A percentile compares a stretch with the other conserved stretches of the same genome.
These are phyloP conservation scores for Chaenogobius annularis DNA, from an alignment of 2,113 vertebrate genomes.

Conservation along the genomic window DNA sequence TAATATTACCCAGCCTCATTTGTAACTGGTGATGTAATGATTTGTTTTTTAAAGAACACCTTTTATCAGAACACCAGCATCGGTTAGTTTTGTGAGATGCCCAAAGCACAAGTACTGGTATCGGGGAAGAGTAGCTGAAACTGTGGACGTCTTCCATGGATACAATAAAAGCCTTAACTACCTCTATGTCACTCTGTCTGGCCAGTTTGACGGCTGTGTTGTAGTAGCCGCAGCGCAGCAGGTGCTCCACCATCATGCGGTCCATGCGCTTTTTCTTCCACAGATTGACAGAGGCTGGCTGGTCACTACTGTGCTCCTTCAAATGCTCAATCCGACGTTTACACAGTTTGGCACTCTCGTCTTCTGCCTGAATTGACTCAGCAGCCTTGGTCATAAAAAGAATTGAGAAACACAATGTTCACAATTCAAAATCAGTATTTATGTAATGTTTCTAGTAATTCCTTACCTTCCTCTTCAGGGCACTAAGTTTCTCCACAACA, in stretches of 20 bases:
- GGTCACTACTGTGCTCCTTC: conserved; percentile 97
- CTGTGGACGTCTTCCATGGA: neutral
- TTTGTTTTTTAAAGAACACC: too few relatives aligned
- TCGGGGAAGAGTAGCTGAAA: neutral
- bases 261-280: conserved; percentile 99
- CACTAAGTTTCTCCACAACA: conserved; percentile 96
- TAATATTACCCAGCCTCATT: too few relatives aligned
- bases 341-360: conserved; percentile 96
- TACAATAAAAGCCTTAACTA: conserved; percentile 42
- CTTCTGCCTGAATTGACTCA: conserved; percentile 97
- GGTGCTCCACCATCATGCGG: conserved; percentile 98
- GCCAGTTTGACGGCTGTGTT: conserved; percentile 96
- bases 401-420: neutral
- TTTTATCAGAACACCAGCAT: neutral
- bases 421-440: neutral
- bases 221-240: conserved; percentile 96
- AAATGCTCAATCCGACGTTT: conserved; percentile 96
- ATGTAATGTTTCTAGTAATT: neutral
- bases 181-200: conserved; percentile 95
- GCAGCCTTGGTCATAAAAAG: conserved; percentile 80
- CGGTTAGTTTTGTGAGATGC: neutral
- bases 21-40: too few relatives aligned
- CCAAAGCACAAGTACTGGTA: neutral
- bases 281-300: conserved; percentile 88
- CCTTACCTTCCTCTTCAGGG: conserved; percentile 93